A percentile compares a stretch with the other conserved stretches of the same genome.
Conservation (phyloP, 2,113 vertebrate species). For the Pachypanchax playfairii region DNA sequence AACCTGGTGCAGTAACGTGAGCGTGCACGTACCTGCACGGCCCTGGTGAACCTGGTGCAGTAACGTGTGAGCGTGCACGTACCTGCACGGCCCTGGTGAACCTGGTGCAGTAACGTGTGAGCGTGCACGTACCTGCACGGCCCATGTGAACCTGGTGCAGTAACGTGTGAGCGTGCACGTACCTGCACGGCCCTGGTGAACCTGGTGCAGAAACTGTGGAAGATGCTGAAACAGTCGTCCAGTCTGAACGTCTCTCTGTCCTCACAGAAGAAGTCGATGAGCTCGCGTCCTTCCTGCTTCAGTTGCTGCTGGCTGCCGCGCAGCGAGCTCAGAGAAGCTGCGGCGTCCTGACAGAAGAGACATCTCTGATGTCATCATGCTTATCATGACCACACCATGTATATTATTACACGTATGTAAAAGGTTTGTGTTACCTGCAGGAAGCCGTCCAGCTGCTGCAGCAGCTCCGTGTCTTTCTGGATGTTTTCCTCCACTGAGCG, state of each 20-base stretch:
- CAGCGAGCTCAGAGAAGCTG: conserved; percentile 37
- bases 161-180: too few species aligned
- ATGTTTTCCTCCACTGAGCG: conserved; percentile 54
- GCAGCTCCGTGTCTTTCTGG: conserved; percentile 53
- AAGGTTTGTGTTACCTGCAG: conserved; percentile 58
- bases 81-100: conserved; percentile 54
- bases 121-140: too few species aligned
- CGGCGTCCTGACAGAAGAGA: conserved; percentile 24
- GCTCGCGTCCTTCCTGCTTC: conserved; percentile 36
- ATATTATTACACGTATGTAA: too few species aligned
- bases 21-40: too few species aligned
- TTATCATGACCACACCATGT: too few species aligned
- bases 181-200: conserved; percentile 54
- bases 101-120: conserved; percentile 59
- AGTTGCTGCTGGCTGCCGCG: conserved; percentile 43
- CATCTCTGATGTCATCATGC: neutral
- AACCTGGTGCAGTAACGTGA: conserved; percentile 64
- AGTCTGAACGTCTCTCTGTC: conserved; percentile 57
- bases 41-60: too few species aligned
- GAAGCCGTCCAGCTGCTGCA: conserved; percentile 60
- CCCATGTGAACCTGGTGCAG: too few species aligned
- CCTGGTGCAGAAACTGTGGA: conserved; percentile 56
- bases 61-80: too few species aligned
- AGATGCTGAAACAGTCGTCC: conserved; percentile 64
- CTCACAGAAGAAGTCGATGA: conserved; percentile 70